These are phyloP conservation scores for Pollenia angustigena DNA, from an alignment of 2,888 invertebrate species.

Conservation along the genomic window DNA sequence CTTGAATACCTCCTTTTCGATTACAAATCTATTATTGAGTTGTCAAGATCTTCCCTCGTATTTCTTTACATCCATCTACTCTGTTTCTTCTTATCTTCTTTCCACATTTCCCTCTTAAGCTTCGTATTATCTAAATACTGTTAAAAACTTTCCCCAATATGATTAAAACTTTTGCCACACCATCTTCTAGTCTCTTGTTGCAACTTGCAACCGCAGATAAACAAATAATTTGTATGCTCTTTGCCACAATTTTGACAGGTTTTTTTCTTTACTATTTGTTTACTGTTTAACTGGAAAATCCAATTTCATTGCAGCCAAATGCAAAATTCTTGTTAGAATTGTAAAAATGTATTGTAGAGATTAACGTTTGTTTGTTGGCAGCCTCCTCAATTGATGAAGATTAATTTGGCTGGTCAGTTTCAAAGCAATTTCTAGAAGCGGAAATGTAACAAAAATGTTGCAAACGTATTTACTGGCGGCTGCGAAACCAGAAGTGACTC, in stretches of 20 bases:
- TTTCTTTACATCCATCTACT: too few species aligned
- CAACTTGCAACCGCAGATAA: constrained; percentile 12
- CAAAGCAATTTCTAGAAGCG: constrained; percentile 9
- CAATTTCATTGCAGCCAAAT: constrained; percentile 29
- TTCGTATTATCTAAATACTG: background rate
- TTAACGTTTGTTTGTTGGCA: constrained; percentile 3
- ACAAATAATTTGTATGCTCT: constrained; percentile 1
- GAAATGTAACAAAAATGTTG: constrained; percentile 53
- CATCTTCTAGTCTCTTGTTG: background rate
- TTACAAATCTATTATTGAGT: too few species aligned
- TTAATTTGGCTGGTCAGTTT: constrained; percentile 41
- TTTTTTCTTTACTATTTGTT: constrained; percentile 1
- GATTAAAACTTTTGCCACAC: background rate
- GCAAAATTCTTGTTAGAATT: constrained; percentile 54
- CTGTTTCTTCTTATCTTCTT: background rate
- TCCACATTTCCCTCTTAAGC: background rate
- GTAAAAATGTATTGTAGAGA: constrained; percentile 1
- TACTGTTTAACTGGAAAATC: background rate
- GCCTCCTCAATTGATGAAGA: constrained; percentile 48
- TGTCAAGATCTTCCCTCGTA: too few species aligned
- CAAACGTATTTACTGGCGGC: background rate
- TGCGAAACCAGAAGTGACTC: background rate
- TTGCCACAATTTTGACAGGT: constrained; percentile 38
- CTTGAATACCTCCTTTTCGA: too few species aligned
- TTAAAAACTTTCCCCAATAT: constrained; percentile 6